Evolutionary conservation across 2,113 vertebrate genomes (phyloP), one percentile per base, ranked within the genome.

Genomic region (Notarius quadriscutis): DNA sequence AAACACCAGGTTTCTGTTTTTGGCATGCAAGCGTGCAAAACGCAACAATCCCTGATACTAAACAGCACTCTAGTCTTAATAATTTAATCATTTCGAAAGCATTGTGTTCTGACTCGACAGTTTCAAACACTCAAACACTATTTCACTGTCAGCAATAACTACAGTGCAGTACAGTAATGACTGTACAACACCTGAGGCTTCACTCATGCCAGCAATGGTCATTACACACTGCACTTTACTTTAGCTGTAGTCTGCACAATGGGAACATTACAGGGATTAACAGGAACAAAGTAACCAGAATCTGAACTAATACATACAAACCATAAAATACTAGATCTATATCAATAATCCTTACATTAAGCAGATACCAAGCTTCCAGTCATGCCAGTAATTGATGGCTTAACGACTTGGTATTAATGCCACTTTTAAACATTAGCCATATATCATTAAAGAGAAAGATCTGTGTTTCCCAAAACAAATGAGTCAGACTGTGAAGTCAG

Each of bases 381-480:
- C 9, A 63, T 63, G 15, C 22, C 5, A 69, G 25, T 5, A 53
- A 30, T 55, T 2, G 1, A 30, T 55, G 25, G 48, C 14, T 55
- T 69, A 55, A 67, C 14, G n/a, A 55, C 15, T 48, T 55, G 7
- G 14, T 84, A 53, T 30, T 55, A 79, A 48, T 87, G 57, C 53
- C 10, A 8, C 41, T 30, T 51, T 72, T 10, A 69, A 69, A 20
- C 14, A 41, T 41, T 41, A 41, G 22, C 22, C 74, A 81, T 84
- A 62, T 62, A 58, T 80, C 17, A 80, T 81, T 75, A n/a, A 86
- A 57, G 79, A 87, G 83, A 53, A 53, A 55, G 25, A 85, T 90
- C 78, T 58, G 78, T 78, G 72, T 84, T 71, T 89, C 71, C 77
- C 81, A 88, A 89, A 83, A 83, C 81, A 85, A 91, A 83, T 84